A percentile compares a stretch with the other conserved stretches of the same genome.
Evolutionary conservation across 2,888 invertebrate genomes (phyloP).

Genomic region (Mantis religiosa): DNA sequence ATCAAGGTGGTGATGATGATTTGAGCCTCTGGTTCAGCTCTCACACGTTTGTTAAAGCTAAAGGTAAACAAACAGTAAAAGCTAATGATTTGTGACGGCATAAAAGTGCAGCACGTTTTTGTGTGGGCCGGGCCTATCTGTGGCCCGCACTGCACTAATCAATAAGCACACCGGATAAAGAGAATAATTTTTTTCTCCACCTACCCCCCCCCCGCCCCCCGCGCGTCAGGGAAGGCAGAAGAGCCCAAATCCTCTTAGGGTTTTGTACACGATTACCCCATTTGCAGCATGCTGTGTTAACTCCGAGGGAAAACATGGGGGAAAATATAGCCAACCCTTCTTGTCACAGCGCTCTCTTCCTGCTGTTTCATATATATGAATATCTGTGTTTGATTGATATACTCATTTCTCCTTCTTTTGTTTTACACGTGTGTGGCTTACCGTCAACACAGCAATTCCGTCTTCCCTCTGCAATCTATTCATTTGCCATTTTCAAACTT

Average conservation of each 20-base stretch:
- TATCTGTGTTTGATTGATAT: too few relatives aligned
- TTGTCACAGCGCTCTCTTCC: background rate
- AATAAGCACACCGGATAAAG: constrained; percentile 16
- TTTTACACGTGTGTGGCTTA: too few relatives aligned
- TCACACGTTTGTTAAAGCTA: background rate
- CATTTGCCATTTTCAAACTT: too few relatives aligned
- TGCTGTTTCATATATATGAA: too few relatives aligned
- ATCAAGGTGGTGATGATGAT: background rate
- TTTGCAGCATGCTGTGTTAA: constrained; percentile 6
- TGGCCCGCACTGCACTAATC: constrained; percentile 2
- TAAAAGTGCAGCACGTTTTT: background rate
- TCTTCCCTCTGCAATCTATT: too few relatives aligned
- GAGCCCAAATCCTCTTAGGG: constrained; percentile 20
- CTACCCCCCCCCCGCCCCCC: too few relatives aligned
- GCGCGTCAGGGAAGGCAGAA: background rate
- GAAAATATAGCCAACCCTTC: background rate
- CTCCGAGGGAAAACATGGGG: background rate
- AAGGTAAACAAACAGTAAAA: background rate
- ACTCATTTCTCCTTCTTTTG: too few relatives aligned
- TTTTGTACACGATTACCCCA: constrained; percentile 22
- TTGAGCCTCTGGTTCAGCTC: background rate
- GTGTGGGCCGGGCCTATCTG: background rate
- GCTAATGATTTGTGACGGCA: background rate
- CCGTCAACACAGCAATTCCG: too few relatives aligned
- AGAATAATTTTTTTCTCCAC: background rate